Percentiles rank a stretch among this genome's conserved stretches.
Evolutionary conservation across 2,797 vertebrate species (phyloP).

Genomic region (Silurus lanzhouensis): DNA sequence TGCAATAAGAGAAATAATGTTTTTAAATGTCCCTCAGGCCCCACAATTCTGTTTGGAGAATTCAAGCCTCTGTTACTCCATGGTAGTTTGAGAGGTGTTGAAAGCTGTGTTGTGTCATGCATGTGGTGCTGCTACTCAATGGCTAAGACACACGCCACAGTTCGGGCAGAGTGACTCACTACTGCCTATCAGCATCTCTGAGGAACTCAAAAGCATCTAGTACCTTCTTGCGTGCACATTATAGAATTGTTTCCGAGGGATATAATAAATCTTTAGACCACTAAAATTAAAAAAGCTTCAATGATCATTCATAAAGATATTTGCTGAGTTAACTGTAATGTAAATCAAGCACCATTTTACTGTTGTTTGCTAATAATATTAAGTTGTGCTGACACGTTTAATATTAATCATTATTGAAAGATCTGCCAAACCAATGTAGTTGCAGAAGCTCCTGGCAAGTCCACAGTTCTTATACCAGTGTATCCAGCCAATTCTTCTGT

Average conservation of each 20-base stretch:
- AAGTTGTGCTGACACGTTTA: background rate
- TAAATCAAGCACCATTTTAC: background rate
- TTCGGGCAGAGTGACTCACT: conserved; percentile 64
- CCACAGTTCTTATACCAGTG: background rate
- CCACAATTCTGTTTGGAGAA: conserved; percentile 54
- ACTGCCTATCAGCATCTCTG: conserved; percentile 38
- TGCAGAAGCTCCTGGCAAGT: background rate
- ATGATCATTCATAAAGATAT: background rate
- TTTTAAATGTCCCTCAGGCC: conserved; percentile 59
- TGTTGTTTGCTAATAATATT: background rate
- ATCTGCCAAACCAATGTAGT: background rate
- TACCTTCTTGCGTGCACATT: conserved; percentile 3
- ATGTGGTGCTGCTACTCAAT: conserved; percentile 48
- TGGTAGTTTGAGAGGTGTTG: conserved; percentile 60
- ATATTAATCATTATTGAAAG: background rate
- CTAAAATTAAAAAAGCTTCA: background rate
- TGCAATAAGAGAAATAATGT: conserved; percentile 52
- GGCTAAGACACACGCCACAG: conserved; percentile 37
- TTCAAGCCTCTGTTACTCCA: conserved; percentile 51
- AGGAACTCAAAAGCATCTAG: conserved; percentile 12
- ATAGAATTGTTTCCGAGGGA: background rate
- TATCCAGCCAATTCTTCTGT: background rate
- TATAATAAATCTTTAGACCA: background rate
- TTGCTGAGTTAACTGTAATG: background rate
- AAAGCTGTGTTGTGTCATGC: conserved; percentile 55